phyloP scores from a whole-genome alignment of 2,888 invertebrate species.

The Nesidiocoris tenuis region DNA sequence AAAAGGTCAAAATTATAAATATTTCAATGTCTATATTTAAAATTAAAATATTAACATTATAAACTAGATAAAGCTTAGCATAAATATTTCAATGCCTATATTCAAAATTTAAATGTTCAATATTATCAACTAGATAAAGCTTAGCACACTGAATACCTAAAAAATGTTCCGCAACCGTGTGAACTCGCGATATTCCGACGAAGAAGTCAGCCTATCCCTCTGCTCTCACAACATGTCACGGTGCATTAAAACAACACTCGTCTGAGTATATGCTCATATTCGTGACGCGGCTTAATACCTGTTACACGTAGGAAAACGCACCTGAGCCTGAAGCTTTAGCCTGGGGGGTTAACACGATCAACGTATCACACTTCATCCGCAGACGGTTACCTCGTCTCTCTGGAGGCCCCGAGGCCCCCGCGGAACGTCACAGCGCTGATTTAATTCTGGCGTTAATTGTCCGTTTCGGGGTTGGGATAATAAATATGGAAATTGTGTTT shows the following conservation, averaged over 20 bases:
- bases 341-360: background rate
- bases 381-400: background rate
- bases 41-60: background rate
- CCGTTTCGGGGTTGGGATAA: background rate
- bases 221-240: background rate
- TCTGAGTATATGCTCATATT: background rate
- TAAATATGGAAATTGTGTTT: background rate
- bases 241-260: background rate
- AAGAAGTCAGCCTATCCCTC: background rate
- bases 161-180: background rate
- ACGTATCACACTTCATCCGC: background rate
- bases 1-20: background rate
- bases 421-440: background rate
- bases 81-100: too few species aligned
- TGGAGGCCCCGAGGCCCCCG: too few species aligned
- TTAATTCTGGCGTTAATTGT: background rate
- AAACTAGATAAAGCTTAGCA: background rate
- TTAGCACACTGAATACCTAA: background rate
- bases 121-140: background rate
- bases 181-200: background rate
- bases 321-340: background rate
- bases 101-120: background rate
- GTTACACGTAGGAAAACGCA: background rate
- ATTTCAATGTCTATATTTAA: background rate
- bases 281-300: background rate